A percentile compares a stretch with the other conserved stretches of the same genome.
Conservation (phyloP, 2,888 invertebrate species). For the Agrotis ipsilon region DNA sequence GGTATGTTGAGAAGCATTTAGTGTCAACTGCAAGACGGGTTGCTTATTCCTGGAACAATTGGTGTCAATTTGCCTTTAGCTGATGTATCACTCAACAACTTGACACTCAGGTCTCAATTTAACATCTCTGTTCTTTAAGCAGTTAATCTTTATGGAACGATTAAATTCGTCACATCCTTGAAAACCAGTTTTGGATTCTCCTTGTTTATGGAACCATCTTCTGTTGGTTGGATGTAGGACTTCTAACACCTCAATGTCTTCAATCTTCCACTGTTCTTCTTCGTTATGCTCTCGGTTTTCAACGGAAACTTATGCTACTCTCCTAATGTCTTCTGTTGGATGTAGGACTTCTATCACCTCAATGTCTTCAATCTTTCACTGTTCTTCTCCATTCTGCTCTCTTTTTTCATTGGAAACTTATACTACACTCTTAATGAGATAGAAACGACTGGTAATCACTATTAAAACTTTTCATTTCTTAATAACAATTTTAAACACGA, state of each 20-base stretch:
- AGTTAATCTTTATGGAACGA: slow-evolving; percentile 1
- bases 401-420: not conserved
- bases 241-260: not conserved
- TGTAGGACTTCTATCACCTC: not conserved
- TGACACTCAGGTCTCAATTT: slow-evolving; percentile 17
- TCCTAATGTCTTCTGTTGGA: not conserved
- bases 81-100: slow-evolving; percentile 19
- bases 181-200: not conserved
- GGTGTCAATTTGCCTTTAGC: slow-evolving; percentile 22
- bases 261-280: not conserved
- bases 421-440: too few relatives aligned
- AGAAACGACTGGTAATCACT: too few relatives aligned
- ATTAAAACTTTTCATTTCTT: too few relatives aligned
- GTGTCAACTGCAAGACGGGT: slow-evolving; percentile 24
- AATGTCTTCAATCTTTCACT: not conserved
- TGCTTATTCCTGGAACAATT: slow-evolving; percentile 17
- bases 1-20: slow-evolving; percentile 36
- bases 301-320: not conserved
- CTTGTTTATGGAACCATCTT: not conserved
- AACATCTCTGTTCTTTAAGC: not conserved
- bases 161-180: not conserved
- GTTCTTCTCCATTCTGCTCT: slow-evolving; percentile 1
- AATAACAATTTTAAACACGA: not conserved
- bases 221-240: not conserved
- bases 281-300: not conserved